Conservation (phyloP, 2,888 invertebrate genomes). For the Melolontha melolontha region DNA sequence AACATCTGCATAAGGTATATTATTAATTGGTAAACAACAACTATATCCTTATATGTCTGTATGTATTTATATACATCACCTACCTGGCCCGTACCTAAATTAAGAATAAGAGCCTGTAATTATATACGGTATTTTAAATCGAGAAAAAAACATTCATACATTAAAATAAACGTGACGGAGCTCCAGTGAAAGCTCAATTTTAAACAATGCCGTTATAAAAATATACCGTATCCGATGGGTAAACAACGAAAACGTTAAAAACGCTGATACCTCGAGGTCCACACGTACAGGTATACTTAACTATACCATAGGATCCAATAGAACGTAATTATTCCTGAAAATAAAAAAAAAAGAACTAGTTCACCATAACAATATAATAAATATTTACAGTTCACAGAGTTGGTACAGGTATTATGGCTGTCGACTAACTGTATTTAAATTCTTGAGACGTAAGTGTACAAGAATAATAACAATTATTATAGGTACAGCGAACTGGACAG, state of each 20-base stretch:
- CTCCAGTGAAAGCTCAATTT: conserved; percentile 25
- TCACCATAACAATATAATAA: conserved; percentile 26
- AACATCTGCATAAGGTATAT: too few species aligned
- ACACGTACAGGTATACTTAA: too few species aligned
- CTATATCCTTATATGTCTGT: too few species aligned
- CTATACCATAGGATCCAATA: conserved; percentile 4
- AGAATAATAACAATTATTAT: conserved; percentile 9
- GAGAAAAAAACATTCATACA: conserved; percentile 30
- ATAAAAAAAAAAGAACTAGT: conserved; percentile 27
- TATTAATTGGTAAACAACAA: too few species aligned
- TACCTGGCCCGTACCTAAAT: too few species aligned
- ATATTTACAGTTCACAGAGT: conserved; percentile 29
- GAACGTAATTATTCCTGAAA: conserved; percentile 21
- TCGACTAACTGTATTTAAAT: conserved; percentile 32
- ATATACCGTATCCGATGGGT: conserved; percentile 19
- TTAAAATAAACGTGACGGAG: conserved; percentile 31
- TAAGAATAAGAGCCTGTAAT: too few species aligned
- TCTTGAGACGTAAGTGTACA: conserved; percentile 25
- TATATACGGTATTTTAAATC: too few species aligned
- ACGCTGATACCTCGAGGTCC: too few species aligned
- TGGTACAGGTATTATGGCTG: conserved; percentile 11
- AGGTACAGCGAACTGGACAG: too few species aligned
- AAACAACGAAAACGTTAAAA: conserved; percentile 10
- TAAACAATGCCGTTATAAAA: conserved; percentile 38
- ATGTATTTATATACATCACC: too few species aligned